These are phyloP conservation scores for Anguilla japonica DNA, from an alignment of 2,113 vertebrate species.

Conservation along the genomic window DNA sequence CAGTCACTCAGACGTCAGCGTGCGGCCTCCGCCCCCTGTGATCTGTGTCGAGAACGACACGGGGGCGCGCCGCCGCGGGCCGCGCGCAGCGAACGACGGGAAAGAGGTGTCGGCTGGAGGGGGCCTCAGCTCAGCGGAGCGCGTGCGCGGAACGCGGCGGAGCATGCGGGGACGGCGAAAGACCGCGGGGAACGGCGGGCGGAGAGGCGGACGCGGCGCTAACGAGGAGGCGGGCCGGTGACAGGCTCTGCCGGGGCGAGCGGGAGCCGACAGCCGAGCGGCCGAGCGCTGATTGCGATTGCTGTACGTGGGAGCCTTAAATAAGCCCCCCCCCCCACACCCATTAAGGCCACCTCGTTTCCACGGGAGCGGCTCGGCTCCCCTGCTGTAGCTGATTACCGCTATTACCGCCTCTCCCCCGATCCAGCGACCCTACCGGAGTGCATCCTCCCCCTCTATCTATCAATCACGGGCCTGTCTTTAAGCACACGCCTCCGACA, in stretches of 20 bases:
- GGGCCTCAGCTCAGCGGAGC: too few species aligned
- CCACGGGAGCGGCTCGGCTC: conserved; percentile 12
- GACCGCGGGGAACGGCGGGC: too few species aligned
- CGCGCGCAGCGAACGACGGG: too few species aligned
- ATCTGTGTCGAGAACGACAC: too few species aligned
- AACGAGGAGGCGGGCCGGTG: conserved; percentile 43
- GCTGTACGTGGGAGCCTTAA: conserved; percentile 45
- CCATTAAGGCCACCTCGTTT: conserved; percentile 19
- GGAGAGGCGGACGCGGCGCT: conserved; percentile 34
- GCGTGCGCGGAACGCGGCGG: too few species aligned
- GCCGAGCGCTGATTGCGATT: conserved; percentile 55
- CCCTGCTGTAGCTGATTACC: background rate
- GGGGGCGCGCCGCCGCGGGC: too few species aligned
- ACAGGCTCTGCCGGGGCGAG: conserved; percentile 40
- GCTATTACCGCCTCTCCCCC: background rate
- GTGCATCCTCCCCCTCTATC: background rate
- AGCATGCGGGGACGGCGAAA: too few species aligned
- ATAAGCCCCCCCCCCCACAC: conserved; percentile 42
- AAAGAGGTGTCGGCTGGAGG: too few species aligned
- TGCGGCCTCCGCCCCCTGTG: background rate
- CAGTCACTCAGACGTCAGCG: background rate
- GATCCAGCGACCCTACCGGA: background rate
- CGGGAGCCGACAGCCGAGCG: conserved; percentile 53
- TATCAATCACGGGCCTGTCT: background rate
- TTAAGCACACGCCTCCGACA: background rate